phyloP scores from a whole-genome alignment of 2,113 vertebrate species.

The Lutjanus erythropterus region DNA sequence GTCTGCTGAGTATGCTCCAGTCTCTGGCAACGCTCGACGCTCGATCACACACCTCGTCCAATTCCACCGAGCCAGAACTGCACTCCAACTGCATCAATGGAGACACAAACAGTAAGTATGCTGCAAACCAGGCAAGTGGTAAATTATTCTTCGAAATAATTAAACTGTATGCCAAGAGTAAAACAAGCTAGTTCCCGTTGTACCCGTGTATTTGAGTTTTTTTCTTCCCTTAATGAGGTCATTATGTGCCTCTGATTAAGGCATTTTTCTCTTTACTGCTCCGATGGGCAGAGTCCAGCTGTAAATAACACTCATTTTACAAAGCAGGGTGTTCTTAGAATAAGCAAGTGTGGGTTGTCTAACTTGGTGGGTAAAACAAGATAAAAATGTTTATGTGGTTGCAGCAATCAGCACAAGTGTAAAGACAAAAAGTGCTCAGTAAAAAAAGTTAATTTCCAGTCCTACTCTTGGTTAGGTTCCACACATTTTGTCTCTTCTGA shows the following conservation, averaged over 20 bases:
- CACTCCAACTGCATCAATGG: constrained; percentile 92
- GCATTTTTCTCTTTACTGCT: constrained; percentile 25
- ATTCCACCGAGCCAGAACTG: constrained; percentile 94
- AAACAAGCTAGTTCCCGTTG: constrained; percentile 23
- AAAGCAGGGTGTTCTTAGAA: constrained; percentile 13
- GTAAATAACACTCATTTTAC: background rate
- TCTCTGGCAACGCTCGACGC: constrained; percentile 93
- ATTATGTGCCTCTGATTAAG: constrained; percentile 27
- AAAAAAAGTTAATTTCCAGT: background rate
- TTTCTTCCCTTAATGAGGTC: constrained; percentile 26
- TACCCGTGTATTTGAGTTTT: constrained; percentile 17
- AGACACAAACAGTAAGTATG: constrained; percentile 89
- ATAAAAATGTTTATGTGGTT: background rate
- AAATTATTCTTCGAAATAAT: constrained; percentile 23
- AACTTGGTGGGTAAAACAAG: background rate
- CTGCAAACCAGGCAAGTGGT: background rate
- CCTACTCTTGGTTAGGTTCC: background rate
- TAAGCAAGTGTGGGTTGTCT: background rate
- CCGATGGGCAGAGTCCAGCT: background rate
- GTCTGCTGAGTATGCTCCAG: constrained; percentile 97
- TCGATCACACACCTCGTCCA: constrained; percentile 96
- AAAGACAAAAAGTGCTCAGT: background rate
- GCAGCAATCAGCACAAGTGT: background rate
- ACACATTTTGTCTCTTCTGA: background rate
- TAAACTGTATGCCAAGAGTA: background rate